Evolutionary conservation across 2,113 vertebrate genomes (phyloP).

Genomic region (Pollimyrus isidori): DNA sequence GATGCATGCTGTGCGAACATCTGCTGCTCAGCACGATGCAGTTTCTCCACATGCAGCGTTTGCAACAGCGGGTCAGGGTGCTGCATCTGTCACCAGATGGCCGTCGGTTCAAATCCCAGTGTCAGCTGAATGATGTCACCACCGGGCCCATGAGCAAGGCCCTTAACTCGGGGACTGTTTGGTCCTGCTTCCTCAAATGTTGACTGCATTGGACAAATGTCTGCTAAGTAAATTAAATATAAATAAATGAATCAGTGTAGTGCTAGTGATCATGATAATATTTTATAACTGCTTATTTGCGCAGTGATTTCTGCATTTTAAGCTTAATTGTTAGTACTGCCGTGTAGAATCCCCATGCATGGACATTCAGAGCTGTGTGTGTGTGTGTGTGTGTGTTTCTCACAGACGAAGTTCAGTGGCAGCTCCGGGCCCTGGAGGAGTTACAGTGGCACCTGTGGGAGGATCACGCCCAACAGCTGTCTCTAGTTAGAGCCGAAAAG

Average conservation of each 20-base stretch:
- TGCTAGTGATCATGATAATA: not conserved
- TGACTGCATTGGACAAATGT: not conserved
- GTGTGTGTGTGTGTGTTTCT: conserved; percentile 35
- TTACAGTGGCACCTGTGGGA: conserved; percentile 77
- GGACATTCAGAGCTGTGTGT: not conserved
- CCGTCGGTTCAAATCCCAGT: not conserved
- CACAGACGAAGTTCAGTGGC: conserved; percentile 66
- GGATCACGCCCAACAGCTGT: conserved; percentile 78
- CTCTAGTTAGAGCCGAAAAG: conserved; percentile 77
- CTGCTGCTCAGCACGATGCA: not conserved
- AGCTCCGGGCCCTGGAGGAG: conserved; percentile 74
- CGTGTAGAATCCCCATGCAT: not conserved
- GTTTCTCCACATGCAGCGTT: not conserved
- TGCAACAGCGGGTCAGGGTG: not conserved
- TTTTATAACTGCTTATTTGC: not conserved
- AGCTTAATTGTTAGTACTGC: not conserved
- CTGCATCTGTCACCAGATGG: not conserved
- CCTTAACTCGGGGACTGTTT: not conserved
- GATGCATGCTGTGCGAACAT: not conserved
- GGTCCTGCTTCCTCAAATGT: not conserved
- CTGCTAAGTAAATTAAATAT: not conserved
- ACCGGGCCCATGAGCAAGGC: not conserved
- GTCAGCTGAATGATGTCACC: not conserved
- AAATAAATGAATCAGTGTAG: not conserved
- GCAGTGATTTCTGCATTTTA: not conserved